Conservation (phyloP, 2,888 invertebrate species). For the Zele albiditarsus region DNA sequence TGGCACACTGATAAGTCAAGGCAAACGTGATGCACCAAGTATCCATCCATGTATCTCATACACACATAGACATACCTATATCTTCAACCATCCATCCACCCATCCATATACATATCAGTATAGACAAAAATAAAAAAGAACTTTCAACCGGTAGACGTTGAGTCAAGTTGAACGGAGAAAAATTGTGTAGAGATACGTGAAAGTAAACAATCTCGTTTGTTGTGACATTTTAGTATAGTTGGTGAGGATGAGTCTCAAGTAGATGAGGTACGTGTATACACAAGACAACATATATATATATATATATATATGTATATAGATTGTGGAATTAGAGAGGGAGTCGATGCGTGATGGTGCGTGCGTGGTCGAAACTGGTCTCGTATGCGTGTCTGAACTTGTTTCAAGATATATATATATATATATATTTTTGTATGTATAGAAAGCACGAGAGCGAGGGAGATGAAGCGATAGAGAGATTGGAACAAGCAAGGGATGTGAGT, state of each 20-base stretch:
- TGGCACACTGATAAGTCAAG: constrained; percentile 27
- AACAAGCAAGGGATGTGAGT: constrained; percentile 47
- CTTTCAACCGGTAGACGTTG: not conserved
- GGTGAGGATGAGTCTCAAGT: constrained; percentile 13
- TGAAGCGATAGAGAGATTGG: constrained; percentile 44
- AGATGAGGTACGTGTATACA: not conserved
- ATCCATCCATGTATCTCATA: not conserved
- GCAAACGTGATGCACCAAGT: not conserved
- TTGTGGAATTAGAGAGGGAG: constrained; percentile 19
- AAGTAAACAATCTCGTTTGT: not conserved
- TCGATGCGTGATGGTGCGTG: constrained; percentile 45
- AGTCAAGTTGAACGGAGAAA: constrained; percentile 2
- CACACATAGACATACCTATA: not conserved
- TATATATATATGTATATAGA: not conserved
- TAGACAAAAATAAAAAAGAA: not conserved
- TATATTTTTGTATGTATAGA: not conserved
- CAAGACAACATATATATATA: not conserved
- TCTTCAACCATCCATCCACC: not conserved
- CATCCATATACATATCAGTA: not conserved
- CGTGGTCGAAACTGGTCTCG: constrained; percentile 26
- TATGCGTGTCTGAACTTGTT: constrained; percentile 34
- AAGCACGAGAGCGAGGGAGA: constrained; percentile 38
- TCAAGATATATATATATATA: constrained; percentile 5
- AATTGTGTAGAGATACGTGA: constrained; percentile 2
- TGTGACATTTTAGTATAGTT: not conserved